A percentile compares a stretch with the other conserved stretches of the same genome.
phyloP scores from a whole-genome alignment of 2,113 vertebrate species.

The Anguilla rostrata region DNA sequence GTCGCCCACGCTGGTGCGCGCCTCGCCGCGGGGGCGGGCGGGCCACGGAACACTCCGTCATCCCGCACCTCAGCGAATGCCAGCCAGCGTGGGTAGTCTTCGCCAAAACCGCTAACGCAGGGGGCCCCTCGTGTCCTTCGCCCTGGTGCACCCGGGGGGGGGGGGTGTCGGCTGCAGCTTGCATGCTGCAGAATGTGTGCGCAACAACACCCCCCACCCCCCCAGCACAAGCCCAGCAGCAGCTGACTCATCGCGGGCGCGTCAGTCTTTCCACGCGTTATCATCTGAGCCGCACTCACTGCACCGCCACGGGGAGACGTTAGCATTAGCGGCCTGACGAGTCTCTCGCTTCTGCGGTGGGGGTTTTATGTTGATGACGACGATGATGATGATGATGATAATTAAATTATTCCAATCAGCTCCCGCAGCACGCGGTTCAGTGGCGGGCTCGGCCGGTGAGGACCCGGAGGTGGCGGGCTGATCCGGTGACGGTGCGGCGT shows the following conservation, averaged over 20 bases:
- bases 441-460: neutral
- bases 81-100: neutral
- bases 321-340: neutral
- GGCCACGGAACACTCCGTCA: neutral
- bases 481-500: neutral
- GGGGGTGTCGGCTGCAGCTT: neutral
- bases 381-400: neutral
- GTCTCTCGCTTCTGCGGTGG: no score
- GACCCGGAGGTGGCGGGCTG: neutral
- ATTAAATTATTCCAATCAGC: constrained; percentile 3
- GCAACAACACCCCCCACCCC: neutral
- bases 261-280: neutral
- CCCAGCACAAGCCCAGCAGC: neutral
- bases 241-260: neutral
- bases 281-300: neutral
- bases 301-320: neutral
- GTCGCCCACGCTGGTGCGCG: no score
- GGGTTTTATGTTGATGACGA: neutral
- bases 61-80: neutral
- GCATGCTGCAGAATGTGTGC: neutral
- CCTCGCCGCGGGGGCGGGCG: neutral
- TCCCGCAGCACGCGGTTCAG: neutral
- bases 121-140: no score
- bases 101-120: neutral
- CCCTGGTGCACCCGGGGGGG: no score